Percentiles rank a stretch among this genome's conserved stretches.
Evolutionary conservation across 2,888 invertebrate genomes (phyloP).

Genomic region (Pristionchus arcanus): DNA sequence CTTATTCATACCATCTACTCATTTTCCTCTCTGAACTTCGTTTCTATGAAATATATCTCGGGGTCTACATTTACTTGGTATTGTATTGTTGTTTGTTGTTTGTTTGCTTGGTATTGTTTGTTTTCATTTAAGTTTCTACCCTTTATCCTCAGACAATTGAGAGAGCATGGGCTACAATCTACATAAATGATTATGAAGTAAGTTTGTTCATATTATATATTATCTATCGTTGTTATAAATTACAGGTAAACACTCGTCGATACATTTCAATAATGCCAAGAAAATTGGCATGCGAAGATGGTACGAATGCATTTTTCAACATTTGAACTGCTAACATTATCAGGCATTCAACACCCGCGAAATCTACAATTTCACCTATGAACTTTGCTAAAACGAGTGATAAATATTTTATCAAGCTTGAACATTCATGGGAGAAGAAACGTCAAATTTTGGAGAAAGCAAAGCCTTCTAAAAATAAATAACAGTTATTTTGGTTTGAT

Average conservation of each 20-base stretch:
- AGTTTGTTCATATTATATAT: background rate
- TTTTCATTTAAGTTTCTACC: background rate
- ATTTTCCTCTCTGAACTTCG: background rate
- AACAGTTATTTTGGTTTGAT: background rate
- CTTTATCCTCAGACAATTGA: background rate
- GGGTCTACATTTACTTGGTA: background rate
- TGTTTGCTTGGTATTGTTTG: background rate
- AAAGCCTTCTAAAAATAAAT: background rate
- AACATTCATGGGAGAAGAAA: background rate
- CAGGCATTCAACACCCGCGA: no score
- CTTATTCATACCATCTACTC: background rate
- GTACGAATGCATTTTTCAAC: no score
- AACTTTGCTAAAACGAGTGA: no score
- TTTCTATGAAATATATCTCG: background rate
- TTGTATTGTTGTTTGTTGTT: no score
- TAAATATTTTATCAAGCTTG: no score
- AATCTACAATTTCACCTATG: no score
- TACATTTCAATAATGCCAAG: background rate
- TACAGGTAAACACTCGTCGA: background rate
- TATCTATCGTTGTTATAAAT: background rate
- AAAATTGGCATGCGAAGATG: no score
- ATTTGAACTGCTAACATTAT: no score
- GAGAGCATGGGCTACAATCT: background rate
- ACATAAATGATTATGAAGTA: background rate
- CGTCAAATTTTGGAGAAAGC: background rate